Percentiles rank a stretch among this genome's conserved stretches.
Evolutionary conservation across 1,140 invertebrate genomes (phyloP).

Genomic region (Drosophila eugracilis): DNA sequence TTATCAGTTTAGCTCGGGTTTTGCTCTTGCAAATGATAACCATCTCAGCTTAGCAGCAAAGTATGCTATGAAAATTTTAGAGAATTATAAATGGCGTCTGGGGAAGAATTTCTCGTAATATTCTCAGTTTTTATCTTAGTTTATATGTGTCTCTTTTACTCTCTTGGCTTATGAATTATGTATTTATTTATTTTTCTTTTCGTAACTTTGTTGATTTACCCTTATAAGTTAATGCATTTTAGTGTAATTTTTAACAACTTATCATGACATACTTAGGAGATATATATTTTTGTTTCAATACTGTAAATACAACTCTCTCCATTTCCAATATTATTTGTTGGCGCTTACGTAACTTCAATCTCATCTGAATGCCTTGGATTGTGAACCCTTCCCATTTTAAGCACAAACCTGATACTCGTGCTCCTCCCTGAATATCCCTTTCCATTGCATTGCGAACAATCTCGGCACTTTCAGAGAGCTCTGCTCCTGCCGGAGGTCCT

Average conservation of each 20-base stretch:
- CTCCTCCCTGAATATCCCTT: not conserved
- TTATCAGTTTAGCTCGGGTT: constrained; percentile 29
- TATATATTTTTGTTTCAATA: no score
- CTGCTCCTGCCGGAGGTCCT: constrained; percentile 21
- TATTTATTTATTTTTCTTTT: constrained; percentile 1
- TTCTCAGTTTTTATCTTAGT: not conserved
- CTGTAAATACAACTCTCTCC: no score
- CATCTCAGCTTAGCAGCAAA: constrained; percentile 9
- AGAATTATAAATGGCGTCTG: constrained; percentile 4
- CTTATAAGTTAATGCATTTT: not conserved
- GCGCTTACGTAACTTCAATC: not conserved
- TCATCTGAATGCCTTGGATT: no score
- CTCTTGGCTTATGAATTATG: no score
- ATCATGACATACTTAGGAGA: no score
- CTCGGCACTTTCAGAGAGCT: constrained; percentile 14
- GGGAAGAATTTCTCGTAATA: constrained; percentile 10
- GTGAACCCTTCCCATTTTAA: not conserved
- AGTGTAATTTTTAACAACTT: no score
- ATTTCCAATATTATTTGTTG: not conserved
- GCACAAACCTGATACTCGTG: not conserved
- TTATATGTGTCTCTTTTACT: not conserved
- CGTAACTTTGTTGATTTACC: not conserved
- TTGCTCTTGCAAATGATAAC: constrained; percentile 4
- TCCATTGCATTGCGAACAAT: not conserved
- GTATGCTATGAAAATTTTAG: constrained; percentile 20